Evolutionary conservation across 2,797 vertebrate species (phyloP).

Genomic region (Melanotaenia parkinsoni): DNA sequence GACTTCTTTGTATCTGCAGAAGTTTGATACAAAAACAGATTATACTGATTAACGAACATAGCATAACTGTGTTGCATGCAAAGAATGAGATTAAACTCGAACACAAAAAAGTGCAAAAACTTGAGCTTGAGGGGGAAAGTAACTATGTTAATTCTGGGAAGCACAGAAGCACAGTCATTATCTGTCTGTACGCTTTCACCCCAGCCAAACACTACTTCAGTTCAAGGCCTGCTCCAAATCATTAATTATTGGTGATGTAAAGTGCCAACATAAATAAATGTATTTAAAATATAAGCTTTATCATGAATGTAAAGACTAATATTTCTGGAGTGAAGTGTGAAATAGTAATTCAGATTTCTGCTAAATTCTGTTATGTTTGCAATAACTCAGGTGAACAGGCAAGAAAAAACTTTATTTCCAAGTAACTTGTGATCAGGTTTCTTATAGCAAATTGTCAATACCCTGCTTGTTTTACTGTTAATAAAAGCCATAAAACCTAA

Average conservation of each 20-base stretch:
- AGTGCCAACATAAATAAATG: neutral
- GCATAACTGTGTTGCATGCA: neutral
- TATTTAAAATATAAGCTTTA: neutral
- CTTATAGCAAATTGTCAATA: neutral
- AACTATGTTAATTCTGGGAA: neutral
- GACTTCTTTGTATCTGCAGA: constrained; percentile 89
- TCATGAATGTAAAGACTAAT: neutral
- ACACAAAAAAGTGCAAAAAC: neutral
- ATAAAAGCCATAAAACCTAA: constrained; percentile 1
- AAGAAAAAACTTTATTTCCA: neutral
- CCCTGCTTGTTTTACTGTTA: neutral
- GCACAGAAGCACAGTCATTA: neutral
- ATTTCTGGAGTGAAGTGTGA: neutral
- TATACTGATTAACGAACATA: neutral
- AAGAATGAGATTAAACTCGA: neutral
- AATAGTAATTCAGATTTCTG: neutral
- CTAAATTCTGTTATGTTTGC: neutral
- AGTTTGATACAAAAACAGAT: constrained; percentile 25
- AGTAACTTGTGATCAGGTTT: neutral
- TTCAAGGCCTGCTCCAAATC: neutral
- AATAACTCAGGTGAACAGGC: neutral
- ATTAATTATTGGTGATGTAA: neutral
- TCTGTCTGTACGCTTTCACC: neutral
- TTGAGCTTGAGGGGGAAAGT: neutral
- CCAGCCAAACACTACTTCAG: neutral